Conservation (phyloP, 2,797 vertebrate genomes). For the Lepidocolaptes lacrymiger region DNA sequence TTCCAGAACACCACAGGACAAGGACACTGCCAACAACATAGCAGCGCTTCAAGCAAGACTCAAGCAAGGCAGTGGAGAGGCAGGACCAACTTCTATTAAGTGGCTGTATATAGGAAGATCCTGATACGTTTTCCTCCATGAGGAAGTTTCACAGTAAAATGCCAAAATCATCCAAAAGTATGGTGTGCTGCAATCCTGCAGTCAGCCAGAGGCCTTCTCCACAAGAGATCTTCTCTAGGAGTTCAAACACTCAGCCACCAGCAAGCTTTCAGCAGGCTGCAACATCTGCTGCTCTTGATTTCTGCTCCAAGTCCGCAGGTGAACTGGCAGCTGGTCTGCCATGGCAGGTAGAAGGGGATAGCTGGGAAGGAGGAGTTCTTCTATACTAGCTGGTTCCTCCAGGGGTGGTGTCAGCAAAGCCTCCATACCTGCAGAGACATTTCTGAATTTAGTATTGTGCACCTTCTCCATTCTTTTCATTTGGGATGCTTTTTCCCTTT, state of each 20-base stretch:
- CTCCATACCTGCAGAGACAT: neutral
- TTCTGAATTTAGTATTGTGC: neutral
- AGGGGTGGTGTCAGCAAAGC: neutral
- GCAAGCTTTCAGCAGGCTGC: neutral
- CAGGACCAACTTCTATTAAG: neutral
- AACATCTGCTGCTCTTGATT: slow-evolving; percentile 41
- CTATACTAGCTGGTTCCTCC: neutral
- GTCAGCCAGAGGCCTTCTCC: neutral
- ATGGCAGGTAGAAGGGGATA: neutral
- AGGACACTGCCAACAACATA: neutral
- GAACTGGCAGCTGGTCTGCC: slow-evolving; percentile 28
- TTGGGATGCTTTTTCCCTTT: neutral
- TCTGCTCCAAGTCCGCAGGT: slow-evolving; percentile 31
- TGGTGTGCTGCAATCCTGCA: neutral
- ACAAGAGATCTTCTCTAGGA: slow-evolving; percentile 1
- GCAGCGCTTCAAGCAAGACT: neutral
- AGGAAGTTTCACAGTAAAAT: neutral
- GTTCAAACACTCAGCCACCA: slow-evolving; percentile 5
- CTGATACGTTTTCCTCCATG: neutral
- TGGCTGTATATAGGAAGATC: neutral
- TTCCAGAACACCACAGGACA: neutral
- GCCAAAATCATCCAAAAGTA: neutral
- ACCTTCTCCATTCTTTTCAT: neutral
- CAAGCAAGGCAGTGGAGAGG: neutral
- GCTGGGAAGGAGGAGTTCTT: neutral